These are phyloP conservation scores for Sebastiscus tertius DNA, from an alignment of 2,797 vertebrate species.

Conservation along the genomic window DNA sequence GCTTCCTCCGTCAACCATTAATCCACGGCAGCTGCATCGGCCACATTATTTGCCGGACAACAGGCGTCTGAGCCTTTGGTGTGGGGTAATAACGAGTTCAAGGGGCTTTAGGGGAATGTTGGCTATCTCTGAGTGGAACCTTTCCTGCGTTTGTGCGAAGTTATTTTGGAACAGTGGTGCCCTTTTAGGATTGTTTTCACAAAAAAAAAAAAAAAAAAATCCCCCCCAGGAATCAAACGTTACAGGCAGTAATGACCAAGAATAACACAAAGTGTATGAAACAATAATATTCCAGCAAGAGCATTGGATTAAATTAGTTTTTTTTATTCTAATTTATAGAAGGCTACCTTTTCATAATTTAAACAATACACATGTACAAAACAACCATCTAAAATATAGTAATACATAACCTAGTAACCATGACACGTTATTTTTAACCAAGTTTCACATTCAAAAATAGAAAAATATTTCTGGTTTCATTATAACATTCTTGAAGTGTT, in stretches of 20 bases:
- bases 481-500: constrained; percentile 66
- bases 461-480: constrained; percentile 78
- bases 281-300: constrained; percentile 43
- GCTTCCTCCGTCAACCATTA: constrained; percentile 67
- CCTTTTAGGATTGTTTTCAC: constrained; percentile 49
- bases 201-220: neutral
- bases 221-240: neutral
- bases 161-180: constrained; percentile 42
- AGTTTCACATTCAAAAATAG: constrained; percentile 76
- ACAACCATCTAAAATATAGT: constrained; percentile 76
- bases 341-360: constrained; percentile 84
- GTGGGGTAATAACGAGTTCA: constrained; percentile 63
- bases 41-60: constrained; percentile 61
- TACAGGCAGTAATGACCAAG: constrained; percentile 13
- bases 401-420: constrained; percentile 69
- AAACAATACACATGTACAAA: constrained; percentile 83
- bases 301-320: constrained; percentile 74
- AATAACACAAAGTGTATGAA: constrained; percentile 43
- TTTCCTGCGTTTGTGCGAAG: constrained; percentile 64
- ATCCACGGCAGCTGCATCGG: constrained; percentile 48
- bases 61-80: constrained; percentile 59
- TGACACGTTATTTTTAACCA: constrained; percentile 62
- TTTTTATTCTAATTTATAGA: constrained; percentile 83
- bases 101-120: constrained; percentile 50
- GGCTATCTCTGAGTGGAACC: constrained; percentile 64